Evolutionary conservation across 2,888 invertebrate species (phyloP).

Genomic region (Diarsia dahlii): DNA sequence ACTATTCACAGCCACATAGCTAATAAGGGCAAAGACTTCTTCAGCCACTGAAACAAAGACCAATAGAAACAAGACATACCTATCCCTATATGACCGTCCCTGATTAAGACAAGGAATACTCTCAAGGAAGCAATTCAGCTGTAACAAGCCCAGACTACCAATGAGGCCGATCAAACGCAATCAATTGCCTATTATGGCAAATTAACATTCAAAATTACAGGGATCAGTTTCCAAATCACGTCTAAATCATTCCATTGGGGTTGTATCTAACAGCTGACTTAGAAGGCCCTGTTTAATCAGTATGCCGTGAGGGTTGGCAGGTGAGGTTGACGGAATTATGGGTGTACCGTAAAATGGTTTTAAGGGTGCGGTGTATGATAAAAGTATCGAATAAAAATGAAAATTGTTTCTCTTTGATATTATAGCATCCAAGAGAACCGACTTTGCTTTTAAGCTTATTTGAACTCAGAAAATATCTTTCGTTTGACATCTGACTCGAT

Average conservation of each 20-base stretch:
- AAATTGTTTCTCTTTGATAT: not conserved
- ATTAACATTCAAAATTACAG: slow-evolving; percentile 66
- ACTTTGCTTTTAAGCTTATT: too few relatives aligned
- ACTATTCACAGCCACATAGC: too few relatives aligned
- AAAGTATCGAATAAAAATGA: not conserved
- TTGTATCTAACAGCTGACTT: slow-evolving; percentile 60
- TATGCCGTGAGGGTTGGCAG: slow-evolving; percentile 56
- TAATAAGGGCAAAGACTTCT: too few relatives aligned
- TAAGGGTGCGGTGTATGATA: not conserved
- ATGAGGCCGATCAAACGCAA: slow-evolving; percentile 56
- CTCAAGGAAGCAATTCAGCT: slow-evolving; percentile 39
- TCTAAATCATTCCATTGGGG: slow-evolving; percentile 56
- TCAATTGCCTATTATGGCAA: slow-evolving; percentile 59
- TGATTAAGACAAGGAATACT: slow-evolving; percentile 27
- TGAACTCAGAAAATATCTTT: too few relatives aligned
- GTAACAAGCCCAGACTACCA: slow-evolving; percentile 41
- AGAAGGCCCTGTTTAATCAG: slow-evolving; percentile 56
- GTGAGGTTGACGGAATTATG: slow-evolving; percentile 10
- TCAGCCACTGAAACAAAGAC: not conserved
- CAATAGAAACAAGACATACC: slow-evolving; percentile 14
- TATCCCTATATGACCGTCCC: not conserved
- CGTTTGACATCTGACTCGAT: too few relatives aligned
- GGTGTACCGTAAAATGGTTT: not conserved
- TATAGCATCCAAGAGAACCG: too few relatives aligned
- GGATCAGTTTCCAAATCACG: slow-evolving; percentile 63